Conservation (phyloP, 2,113 vertebrate genomes). For the Origma solitaria region DNA sequence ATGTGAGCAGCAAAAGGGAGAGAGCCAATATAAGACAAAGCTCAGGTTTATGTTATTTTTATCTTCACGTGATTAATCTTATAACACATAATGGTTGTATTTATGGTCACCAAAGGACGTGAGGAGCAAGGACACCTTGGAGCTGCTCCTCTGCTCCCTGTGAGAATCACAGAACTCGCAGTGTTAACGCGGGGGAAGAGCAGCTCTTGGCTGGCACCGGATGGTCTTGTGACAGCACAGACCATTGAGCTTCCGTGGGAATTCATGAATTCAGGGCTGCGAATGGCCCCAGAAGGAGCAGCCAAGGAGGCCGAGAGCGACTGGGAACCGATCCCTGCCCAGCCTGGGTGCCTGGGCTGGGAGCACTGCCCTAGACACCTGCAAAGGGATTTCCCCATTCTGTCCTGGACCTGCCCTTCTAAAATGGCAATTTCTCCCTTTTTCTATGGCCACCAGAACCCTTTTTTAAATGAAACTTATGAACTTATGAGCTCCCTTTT, state of each 20-base stretch:
- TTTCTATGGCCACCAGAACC: background rate
- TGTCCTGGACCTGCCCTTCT: background rate
- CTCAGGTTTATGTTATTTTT: background rate
- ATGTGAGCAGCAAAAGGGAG: background rate
- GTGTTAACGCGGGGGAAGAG: no score
- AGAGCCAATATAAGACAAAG: background rate
- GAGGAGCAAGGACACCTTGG: background rate
- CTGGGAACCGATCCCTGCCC: background rate
- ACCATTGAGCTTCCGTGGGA: background rate
- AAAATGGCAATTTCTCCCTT: background rate
- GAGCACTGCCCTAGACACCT: background rate
- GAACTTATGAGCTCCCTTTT: no score
- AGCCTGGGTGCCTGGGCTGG: background rate
- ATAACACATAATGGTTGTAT: background rate
- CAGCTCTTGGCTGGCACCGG: background rate
- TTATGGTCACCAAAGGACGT: background rate
- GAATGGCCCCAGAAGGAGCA: background rate
- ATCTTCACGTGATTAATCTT: background rate
- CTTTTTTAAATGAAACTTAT: no score
- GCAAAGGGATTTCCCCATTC: background rate
- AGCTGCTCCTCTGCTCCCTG: background rate
- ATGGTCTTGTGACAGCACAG: background rate
- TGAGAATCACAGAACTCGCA: background rate
- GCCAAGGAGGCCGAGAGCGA: background rate
- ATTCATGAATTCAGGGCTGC: background rate